These are phyloP conservation scores for Troilus luridus DNA, from an alignment of 2,888 invertebrate species.

Conservation along the genomic window DNA sequence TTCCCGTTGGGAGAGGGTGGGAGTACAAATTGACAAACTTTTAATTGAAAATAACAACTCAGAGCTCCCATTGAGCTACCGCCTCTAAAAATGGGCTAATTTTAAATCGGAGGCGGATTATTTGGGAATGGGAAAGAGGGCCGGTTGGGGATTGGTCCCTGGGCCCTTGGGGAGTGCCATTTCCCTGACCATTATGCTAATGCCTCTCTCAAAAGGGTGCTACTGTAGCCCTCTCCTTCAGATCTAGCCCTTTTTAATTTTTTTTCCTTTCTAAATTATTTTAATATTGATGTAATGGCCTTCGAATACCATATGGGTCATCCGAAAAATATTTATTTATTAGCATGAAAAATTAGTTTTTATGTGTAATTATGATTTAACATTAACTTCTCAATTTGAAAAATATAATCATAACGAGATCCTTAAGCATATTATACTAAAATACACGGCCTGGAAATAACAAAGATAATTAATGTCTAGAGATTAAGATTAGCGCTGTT, in stretches of 20 bases:
- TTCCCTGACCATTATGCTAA: not conserved
- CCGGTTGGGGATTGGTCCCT: not conserved
- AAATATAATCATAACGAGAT: too few relatives aligned
- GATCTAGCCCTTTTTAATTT: not conserved
- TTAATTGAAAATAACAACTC: conserved; percentile 52
- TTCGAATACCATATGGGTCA: too few relatives aligned
- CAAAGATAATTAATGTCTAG: too few relatives aligned
- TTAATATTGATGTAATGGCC: not conserved
- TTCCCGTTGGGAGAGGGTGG: conserved; percentile 23
- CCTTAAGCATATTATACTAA: too few relatives aligned
- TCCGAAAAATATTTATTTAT: too few relatives aligned
- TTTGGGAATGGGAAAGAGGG: conserved; percentile 20
- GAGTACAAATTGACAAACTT: conserved; percentile 54
- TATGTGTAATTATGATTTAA: too few relatives aligned
- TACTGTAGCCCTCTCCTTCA: not conserved
- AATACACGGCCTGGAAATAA: too few relatives aligned
- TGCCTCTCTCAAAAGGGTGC: not conserved
- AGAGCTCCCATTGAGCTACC: not conserved
- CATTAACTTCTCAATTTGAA: too few relatives aligned
- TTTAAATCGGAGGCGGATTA: conserved; percentile 39
- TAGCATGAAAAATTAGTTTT: too few relatives aligned
- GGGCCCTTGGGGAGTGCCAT: not conserved
- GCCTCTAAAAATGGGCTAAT: conserved; percentile 46
- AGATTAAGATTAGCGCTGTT: too few relatives aligned
- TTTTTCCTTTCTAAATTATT: not conserved